Conservation (phyloP, 92 coral and sea anemone genomes). For the Galaxea fascicularis region DNA sequence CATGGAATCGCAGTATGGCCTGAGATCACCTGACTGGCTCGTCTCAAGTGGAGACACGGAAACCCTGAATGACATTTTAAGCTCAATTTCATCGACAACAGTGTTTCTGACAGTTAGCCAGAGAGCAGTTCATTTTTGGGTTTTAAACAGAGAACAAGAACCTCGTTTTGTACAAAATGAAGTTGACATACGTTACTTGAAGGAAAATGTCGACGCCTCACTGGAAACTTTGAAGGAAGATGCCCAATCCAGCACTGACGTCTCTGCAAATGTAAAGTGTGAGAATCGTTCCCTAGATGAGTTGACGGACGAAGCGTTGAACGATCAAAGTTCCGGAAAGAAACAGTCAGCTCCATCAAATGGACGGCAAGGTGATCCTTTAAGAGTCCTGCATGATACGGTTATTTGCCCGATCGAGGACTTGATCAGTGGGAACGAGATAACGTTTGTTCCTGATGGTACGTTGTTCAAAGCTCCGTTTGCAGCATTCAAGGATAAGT, state of each 20-base stretch:
- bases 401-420: constrained; percentile 13
- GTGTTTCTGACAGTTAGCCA: background rate
- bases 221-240: background rate
- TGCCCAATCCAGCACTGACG: background rate
- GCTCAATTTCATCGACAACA: background rate
- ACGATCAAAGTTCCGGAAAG: background rate
- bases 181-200: background rate
- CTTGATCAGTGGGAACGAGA: constrained; percentile 3
- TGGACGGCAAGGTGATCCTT: background rate
- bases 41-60: background rate
- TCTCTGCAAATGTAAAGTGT: background rate
- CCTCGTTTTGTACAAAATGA: background rate
- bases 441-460: constrained; percentile 42
- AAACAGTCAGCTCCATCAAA: background rate
- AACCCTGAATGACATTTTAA: background rate
- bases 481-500: constrained; percentile 21
- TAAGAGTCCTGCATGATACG: background rate
- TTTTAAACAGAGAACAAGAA: background rate
- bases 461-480: constrained; percentile 27
- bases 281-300: constrained; percentile 12
- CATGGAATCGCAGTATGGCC: background rate
- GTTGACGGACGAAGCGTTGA: background rate
- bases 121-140: constrained; percentile 1
- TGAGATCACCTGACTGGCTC: background rate
- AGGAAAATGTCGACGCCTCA: background rate